Evolutionary conservation across 2,888 invertebrate species (phyloP), one percentile per base, ranked within the genome.

Genomic region (Alsophila aescularia): DNA sequence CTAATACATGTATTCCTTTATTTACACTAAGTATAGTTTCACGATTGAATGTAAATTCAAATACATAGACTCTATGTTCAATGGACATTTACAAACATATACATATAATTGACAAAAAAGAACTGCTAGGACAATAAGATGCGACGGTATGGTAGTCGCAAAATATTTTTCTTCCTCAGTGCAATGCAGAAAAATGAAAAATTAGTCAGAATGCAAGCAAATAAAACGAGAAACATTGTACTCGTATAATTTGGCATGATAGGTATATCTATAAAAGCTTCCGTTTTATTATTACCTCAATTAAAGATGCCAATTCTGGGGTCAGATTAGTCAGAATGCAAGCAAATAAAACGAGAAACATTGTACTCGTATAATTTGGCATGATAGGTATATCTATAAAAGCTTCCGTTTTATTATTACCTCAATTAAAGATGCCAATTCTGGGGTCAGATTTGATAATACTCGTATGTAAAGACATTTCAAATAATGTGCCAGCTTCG

Each of bases 381-480:
- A 34, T 14, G 8, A 8, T 9, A 3, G 29, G 8, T 27, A 53
- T 36, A 53, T 36, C 47, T 41, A 47, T 53, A 41, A 53, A 41
- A 32, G 31, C 36, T 36, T 41, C 36, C 31, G 41, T 31, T 34
- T 45, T 24, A 34, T 43, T 52, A 32, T 44, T 32, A 13, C 13
- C 34, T 52, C 44, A 29, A 52, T 37, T 52, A 48, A 48, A 13
- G 10, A 42, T 53, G n/a, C 32, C 47, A 18, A 31, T 37, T 21
- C 4, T 9, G 52, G 31, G 12, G 40, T 36, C 47, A 41, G 35
- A 15, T 24, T 41, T 31, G 48, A 43, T 52, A 52, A 41, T 47
- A 42, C 10, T 12, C 3, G 13, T 34, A 47, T 47, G 29, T n/a
- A 35, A 18, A 29, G 1, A 37, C 10, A 37, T 13, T 15, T 16